Base-by-base conservation (phyloP, 1,140 invertebrate species). In the Brachionus rubens region DNA sequence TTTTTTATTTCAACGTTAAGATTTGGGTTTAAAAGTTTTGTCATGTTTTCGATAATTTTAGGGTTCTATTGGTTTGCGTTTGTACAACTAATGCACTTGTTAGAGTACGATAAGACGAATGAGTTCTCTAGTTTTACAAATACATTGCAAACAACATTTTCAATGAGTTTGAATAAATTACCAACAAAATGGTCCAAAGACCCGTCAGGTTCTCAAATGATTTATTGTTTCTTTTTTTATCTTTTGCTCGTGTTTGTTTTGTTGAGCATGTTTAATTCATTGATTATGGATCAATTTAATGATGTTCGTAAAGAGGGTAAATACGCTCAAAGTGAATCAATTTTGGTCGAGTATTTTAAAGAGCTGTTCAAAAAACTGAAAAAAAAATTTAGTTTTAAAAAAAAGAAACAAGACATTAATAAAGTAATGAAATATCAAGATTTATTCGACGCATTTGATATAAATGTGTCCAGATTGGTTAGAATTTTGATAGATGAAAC, bases 131-230 rank as follows among this genome's bases (percentile, higher is more conserved):
- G 16, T 21, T 24, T 65, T 12, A 14, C 21, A 0, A 9, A 9
- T 1, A 65, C 59, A 0, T 65, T 65, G 41, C 19, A 26, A n/a
- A 70, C 67, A 1, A 48, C 47, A 21, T 48, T 70, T 33, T 33
- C 24, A 12, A 70, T 70, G 67, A 50, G 48, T 47, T 70, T 70
- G 28, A 50, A 50, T n/a, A 70, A 70, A 30, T 50, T 70, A 41
- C 59, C 59, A 7, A 19, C 16, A 14, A 24, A 41, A 21, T 24
- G 41, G 19, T 65, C 41, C 19, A 43, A n/a, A 1, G 21, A 16
- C 10, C 19, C 6, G 3, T 21, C 21, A 5, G 26, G 24, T 26
- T 5, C n/a, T 9, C 5, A 43, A 43, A 36, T 26, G 10, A 3
- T 41, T 9, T 24, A 19, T 24, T 65, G 59, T 65, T 9, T 65